Evolutionary conservation across 1,140 invertebrate genomes (phyloP), one percentile per base, ranked within the genome.

Genomic region (Magallana angulata): DNA sequence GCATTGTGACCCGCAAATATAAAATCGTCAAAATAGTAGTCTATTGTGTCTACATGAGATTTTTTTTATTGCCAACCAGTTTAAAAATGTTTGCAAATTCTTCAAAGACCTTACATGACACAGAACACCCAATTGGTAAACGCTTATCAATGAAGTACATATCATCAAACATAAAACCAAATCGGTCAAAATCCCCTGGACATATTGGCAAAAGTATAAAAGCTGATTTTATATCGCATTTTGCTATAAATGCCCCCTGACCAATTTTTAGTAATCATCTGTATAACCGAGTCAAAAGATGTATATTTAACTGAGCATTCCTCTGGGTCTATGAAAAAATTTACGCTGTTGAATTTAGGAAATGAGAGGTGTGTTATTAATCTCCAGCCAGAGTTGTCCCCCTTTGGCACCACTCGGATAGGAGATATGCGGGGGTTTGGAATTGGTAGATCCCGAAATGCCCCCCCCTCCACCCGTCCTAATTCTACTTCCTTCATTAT

Each of bases 71-170:
- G 81, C 86, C 16, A 80, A 5, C 88, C 86, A 89, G 6, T 89
- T 30, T 30, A 24, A 62, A 87, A 85, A 48, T 16, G 88, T 89
- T n/a, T 36, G 85, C 62, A 87, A 89, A 87, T n/a, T 82, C 87
- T 82, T 87, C 88, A 68, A 48, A 48, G 36, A 48, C 36, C 36
- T 48, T 48, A 48, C 36, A 48, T 48, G 36, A 48, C 36, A 48
- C 2, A 48, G 36, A 48, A 48, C 36, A 48, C 36, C 36, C 36
- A 1, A 48, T 48, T 5, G 36, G 36, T 48, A 48, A 48, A 48
- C 2, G 0, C 36, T 48, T 48, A 48, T 48, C 36, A 48, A 48
- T 48, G 36, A 0, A 48, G 36, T 48, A 48, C 36, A 48, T 48
- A 48, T 3, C 5, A 48, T 48, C 36, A 48, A 48, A 48, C 36